Evolutionary conservation across 2,113 vertebrate genomes (phyloP).

Genomic region (Saguinus imperator): DNA sequence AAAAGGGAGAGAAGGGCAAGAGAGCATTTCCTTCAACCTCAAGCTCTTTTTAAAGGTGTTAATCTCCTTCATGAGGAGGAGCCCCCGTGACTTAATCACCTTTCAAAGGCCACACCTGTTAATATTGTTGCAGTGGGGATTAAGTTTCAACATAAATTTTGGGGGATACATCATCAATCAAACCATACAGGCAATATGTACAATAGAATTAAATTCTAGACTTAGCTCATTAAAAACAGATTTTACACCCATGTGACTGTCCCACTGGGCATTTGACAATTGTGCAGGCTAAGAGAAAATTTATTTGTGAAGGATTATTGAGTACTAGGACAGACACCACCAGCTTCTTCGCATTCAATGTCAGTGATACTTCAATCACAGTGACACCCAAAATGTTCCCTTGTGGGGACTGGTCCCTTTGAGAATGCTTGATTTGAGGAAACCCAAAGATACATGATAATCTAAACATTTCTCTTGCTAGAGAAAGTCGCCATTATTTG

Average conservation of each 20-base stretch:
- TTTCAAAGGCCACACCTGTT: neutral
- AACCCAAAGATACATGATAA: neutral
- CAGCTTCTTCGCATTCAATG: neutral
- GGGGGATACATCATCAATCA: neutral
- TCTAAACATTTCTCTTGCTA: constrained; percentile 9
- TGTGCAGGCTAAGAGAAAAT: neutral
- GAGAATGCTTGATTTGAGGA: neutral
- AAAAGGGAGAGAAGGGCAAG: neutral
- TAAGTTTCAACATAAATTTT: neutral
- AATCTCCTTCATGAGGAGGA: neutral
- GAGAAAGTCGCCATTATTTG: neutral
- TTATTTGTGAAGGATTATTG: neutral
- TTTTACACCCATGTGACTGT: neutral
- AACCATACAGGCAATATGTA: neutral
- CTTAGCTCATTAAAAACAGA: neutral
- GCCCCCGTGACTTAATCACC: neutral
- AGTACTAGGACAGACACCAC: neutral
- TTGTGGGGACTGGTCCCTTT: neutral
- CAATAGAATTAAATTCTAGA: neutral
- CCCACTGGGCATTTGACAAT: neutral
- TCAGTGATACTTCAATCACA: neutral
- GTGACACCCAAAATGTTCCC: neutral
- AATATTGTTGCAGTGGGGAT: neutral
- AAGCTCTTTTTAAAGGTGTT: neutral
- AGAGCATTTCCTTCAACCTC: neutral